Evolutionary conservation across 2,797 vertebrate genomes (phyloP), one percentile per base, ranked within the genome.

Genomic region (Chelidonichthys spinosus): DNA sequence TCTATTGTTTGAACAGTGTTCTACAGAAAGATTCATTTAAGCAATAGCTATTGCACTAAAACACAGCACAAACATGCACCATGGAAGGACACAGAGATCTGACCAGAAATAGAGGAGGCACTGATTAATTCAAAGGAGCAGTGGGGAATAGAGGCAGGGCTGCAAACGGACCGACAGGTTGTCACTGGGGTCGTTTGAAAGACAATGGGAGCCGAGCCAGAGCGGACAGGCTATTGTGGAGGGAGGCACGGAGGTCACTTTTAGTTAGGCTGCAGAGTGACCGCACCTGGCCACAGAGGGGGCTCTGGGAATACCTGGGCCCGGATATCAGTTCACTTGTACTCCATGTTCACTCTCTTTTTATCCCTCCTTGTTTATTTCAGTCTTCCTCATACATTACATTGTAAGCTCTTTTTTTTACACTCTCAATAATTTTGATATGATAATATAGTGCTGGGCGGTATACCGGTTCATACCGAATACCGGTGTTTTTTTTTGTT

Each of bases 171-270:
- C 39, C 39, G 63, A 71, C 81, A 81, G 67, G 72, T 78, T 84
- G 81, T 81, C 79, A 70, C 77, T 56, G 53, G 74, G 85, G 78
- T 90, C 76, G 2, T 84, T 74, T 84, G 65, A 87, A 88, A 92
- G 81, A 90, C 87, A 91, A 90, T 87, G 83, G 83, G 75, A 84
- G 67, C 58, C 18, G n/a, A 78, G 85, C 83, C 78, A 84, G 67
- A 76, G 62, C 35, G 37, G 69, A 72, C 60, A 53, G 39, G 35
- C 78, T 76, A 86, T 82, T 85, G 89, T 85, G 69, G 61, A 73
- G 71, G 58, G 71, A 70, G 58, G 63, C 2, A 54, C 81, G 53
- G 52, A 83, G 85, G 87, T 89, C 82, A 87, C 68, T 68, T 72
- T 72, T 81, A 84, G 78, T 86, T 68, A 83, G 72, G 25, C 71